These are phyloP conservation scores for Nylanderia fulva DNA, from an alignment of 1,140 invertebrate genomes.

Conservation along the genomic window DNA sequence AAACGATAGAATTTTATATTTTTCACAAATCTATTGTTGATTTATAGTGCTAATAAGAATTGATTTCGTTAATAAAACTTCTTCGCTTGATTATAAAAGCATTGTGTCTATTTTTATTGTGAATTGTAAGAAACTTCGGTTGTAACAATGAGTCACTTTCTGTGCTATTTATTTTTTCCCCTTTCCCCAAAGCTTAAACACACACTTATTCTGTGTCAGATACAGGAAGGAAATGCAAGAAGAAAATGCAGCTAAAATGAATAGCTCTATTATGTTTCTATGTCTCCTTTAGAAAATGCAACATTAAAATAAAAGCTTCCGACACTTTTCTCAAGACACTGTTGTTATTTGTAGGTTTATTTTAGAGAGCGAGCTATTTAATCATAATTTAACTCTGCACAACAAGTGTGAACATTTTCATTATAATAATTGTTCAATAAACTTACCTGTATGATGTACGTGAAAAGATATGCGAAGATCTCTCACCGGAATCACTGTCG, in stretches of 20 bases:
- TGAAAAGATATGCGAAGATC: too few relatives aligned
- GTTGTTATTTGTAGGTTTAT: not conserved
- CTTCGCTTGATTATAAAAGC: conserved; percentile 10
- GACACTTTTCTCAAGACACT: not conserved
- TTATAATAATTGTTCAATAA: conserved; percentile 8
- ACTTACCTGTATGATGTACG: not conserved
- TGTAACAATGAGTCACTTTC: conserved; percentile 25
- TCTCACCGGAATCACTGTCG: not conserved
- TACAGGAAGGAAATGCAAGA: conserved; percentile 33
- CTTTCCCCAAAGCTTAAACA: conserved; percentile 29
- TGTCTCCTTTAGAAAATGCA: conserved; percentile 23
- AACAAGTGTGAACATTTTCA: not conserved
- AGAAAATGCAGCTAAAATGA: conserved; percentile 32
- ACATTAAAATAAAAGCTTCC: conserved; percentile 10
- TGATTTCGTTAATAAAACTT: not conserved
- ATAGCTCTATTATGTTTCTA: conserved; percentile 34
- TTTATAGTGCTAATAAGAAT: not conserved
- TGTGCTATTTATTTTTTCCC: conserved; percentile 5
- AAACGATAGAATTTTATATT: not conserved
- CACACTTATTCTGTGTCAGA: conserved; percentile 42
- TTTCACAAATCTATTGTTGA: not conserved
- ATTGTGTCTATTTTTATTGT: not conserved
- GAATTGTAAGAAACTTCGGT: conserved; percentile 3
- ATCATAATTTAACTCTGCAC: not conserved
- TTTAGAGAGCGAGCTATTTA: not conserved